These are phyloP conservation scores for Argya squamiceps DNA, from an alignment of 2,797 vertebrate genomes.

Conservation along the genomic window DNA sequence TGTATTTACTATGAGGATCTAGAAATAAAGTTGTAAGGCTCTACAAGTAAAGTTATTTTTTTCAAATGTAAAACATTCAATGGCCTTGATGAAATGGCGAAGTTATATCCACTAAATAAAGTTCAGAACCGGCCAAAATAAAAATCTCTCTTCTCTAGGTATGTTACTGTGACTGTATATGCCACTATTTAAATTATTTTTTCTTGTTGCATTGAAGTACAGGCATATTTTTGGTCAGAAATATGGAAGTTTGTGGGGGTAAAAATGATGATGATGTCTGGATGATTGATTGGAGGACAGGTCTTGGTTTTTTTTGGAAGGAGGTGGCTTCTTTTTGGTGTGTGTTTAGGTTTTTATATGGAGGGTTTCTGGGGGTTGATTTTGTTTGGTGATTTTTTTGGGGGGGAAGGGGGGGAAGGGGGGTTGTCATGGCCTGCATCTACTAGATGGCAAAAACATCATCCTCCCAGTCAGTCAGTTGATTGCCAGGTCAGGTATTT, in stretches of 20 bases:
- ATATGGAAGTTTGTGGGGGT: fast-evolving
- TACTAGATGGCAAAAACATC: neutral
- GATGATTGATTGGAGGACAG: neutral
- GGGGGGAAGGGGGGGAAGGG: no score
- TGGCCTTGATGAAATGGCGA: neutral
- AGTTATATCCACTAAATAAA: neutral
- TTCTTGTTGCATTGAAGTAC: neutral
- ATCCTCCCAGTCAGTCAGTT: neutral
- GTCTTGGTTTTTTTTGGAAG: fast-evolving
- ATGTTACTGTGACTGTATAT: neutral
- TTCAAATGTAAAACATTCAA: neutral
- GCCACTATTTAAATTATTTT: neutral
- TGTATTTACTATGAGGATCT: neutral
- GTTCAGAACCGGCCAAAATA: neutral
- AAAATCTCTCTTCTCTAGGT: neutral
- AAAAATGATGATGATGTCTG: neutral
- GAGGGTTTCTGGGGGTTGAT: fast-evolving
- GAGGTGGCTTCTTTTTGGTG: neutral
- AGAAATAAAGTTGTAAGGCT: neutral
- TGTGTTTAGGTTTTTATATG: fast-evolving
- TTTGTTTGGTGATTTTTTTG: neutral
- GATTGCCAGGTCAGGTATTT: neutral
- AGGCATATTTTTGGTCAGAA: neutral
- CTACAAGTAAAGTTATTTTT: neutral
- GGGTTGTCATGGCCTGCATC: neutral